Evolutionary conservation across 2,797 vertebrate genomes (phyloP).

Genomic region (Scleropages formosus): DNA sequence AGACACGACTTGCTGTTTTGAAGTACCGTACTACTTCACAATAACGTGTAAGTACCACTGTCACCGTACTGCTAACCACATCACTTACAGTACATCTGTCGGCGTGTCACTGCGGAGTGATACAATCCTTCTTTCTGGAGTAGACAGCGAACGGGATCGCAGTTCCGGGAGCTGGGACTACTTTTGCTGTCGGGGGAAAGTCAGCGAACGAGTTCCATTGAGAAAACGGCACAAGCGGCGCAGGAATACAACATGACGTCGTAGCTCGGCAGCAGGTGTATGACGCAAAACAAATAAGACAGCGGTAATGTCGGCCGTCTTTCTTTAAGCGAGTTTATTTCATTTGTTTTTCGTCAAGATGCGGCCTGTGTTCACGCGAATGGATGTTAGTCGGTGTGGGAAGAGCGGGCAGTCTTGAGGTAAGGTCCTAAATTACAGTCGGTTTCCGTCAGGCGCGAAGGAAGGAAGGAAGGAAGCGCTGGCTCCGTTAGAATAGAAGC

Average conservation of each 20-base stretch:
- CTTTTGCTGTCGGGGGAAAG: slow-evolving; percentile 40
- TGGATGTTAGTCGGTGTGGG: slow-evolving; percentile 21
- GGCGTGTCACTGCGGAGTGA: slow-evolving; percentile 9
- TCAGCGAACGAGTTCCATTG: slow-evolving; percentile 14
- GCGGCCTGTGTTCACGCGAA: neutral
- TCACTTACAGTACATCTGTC: too few relatives aligned
- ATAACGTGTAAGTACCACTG: too few relatives aligned
- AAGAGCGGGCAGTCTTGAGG: slow-evolving; percentile 7
- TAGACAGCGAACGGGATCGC: slow-evolving; percentile 19
- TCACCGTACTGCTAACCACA: too few relatives aligned
- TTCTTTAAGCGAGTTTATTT: neutral
- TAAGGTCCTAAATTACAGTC: slow-evolving; percentile 19
- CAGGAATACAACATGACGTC: slow-evolving; percentile 56
- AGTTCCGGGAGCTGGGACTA: slow-evolving; percentile 65
- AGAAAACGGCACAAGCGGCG: slow-evolving; percentile 40
- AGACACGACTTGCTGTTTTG: too few relatives aligned
- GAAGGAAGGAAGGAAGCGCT: neutral
- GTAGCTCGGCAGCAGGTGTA: slow-evolving; percentile 63
- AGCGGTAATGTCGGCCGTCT: neutral
- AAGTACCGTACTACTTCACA: too few relatives aligned
- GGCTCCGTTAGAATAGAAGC: neutral
- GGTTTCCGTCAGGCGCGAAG: too few relatives aligned
- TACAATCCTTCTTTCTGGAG: neutral
- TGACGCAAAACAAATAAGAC: slow-evolving; percentile 46
- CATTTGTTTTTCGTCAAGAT: neutral